A percentile compares a stretch with the other conserved stretches of the same genome.
phyloP scores from a whole-genome alignment of 2,113 vertebrate species.

The Otus sunia region DNA sequence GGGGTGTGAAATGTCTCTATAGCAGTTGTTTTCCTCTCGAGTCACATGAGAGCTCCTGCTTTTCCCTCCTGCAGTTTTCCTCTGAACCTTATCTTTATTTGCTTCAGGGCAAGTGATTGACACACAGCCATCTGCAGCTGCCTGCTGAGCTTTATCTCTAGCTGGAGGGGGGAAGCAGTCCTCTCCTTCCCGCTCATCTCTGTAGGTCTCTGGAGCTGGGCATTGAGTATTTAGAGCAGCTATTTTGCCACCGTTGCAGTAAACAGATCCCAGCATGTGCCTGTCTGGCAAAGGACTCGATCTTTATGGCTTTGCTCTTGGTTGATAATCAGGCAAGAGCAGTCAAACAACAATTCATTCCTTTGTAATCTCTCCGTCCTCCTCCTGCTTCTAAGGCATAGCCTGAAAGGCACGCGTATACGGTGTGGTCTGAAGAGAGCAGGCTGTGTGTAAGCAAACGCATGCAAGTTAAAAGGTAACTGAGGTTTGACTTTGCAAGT shows the following conservation, averaged over 20 bases:
- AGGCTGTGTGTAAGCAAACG: not conserved
- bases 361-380: not conserved
- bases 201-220: not conserved
- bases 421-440: not conserved
- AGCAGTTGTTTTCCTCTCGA: not conserved
- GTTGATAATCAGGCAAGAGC: slow-evolving; percentile 62
- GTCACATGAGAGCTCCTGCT: not conserved
- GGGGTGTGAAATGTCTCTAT: accelerated
- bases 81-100: not conserved
- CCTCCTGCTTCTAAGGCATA: not conserved
- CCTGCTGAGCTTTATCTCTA: not conserved
- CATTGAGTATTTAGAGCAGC: not conserved
- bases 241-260: not conserved
- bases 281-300: not conserved
- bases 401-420: accelerated
- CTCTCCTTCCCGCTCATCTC: not conserved
- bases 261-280: not conserved
- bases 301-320: slow-evolving; percentile 23
- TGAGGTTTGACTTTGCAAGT: not conserved
- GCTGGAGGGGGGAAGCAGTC: not conserved
- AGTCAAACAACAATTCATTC: slow-evolving; percentile 68
- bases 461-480: not conserved
- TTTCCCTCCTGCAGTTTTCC: slow-evolving; percentile 15
- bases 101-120: not conserved
- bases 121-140: not conserved